Conservation (phyloP, 2,888 invertebrate genomes). For the Cyclophora albipunctata region DNA sequence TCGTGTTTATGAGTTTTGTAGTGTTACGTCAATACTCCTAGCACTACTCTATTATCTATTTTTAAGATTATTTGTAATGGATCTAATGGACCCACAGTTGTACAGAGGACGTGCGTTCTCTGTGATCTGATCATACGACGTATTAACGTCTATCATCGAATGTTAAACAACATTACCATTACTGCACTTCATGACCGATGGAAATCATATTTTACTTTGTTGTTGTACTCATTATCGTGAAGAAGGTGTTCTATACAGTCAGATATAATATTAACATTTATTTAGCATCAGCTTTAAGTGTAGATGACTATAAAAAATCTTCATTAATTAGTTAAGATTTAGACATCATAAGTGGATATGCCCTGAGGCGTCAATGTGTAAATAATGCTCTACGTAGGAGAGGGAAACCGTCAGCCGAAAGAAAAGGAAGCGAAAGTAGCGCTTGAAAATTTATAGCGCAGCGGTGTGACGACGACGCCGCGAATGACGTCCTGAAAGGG, state of each 20-base stretch:
- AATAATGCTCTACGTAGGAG: not conserved
- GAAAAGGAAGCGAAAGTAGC: conserved; percentile 12
- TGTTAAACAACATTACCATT: conserved; percentile 2
- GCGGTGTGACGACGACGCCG: conserved; percentile 18
- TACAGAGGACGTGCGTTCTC: not conserved
- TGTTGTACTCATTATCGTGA: no score
- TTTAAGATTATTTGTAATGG: conserved; percentile 11
- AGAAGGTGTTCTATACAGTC: no score
- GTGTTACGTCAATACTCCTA: conserved; percentile 3
- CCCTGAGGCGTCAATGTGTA: no score
- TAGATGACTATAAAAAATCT: no score
- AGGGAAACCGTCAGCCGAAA: conserved; percentile 5
- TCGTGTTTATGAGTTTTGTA: not conserved
- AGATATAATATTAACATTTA: no score
- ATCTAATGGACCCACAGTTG: conserved; percentile 3
- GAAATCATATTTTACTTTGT: conserved; percentile 6
- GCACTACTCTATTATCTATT: conserved; percentile 14
- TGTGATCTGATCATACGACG: conserved; percentile 17
- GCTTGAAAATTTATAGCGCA: conserved; percentile 12
- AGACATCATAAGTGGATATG: no score
- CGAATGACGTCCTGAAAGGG: conserved; percentile 27
- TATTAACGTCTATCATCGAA: conserved; percentile 14
- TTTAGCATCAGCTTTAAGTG: no score
- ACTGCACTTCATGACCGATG: conserved; percentile 8
- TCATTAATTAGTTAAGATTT: no score